Evolutionary conservation across 2,113 vertebrate genomes (phyloP).

Genomic region (Sinocyclocheilus maitianheensis): DNA sequence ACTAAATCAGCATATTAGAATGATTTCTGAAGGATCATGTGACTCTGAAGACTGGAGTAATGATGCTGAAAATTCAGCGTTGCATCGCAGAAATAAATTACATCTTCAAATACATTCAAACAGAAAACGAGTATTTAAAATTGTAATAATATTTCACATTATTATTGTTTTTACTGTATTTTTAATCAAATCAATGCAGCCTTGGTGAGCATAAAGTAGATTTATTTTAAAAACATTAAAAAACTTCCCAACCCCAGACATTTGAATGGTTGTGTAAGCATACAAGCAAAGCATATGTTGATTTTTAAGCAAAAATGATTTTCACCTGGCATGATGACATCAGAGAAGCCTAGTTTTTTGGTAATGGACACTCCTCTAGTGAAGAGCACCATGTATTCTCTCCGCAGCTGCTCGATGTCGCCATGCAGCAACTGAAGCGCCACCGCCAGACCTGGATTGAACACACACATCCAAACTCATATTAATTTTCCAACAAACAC

Average conservation of each 20-base stretch:
- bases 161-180: neutral
- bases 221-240: neutral
- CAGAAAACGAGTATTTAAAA: too few relatives aligned
- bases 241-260: neutral
- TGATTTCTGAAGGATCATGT: too few relatives aligned
- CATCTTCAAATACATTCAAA: too few relatives aligned
- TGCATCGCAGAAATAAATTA: too few relatives aligned
- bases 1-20: too few relatives aligned
- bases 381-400: constrained; percentile 93
- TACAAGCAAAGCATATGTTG: neutral
- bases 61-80: too few relatives aligned
- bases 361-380: constrained; percentile 94
- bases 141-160: neutral
- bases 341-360: constrained; percentile 94
- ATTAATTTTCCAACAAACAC: neutral
- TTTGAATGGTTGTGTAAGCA: neutral
- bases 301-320: neutral
- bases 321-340: constrained; percentile 98
- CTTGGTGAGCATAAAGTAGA: neutral
- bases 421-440: constrained; percentile 96
- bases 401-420: constrained; percentile 93
- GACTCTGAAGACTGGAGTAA: too few relatives aligned
- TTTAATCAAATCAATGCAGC: neutral
- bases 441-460: constrained; percentile 84
- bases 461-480: neutral